Percentiles rank a stretch among this genome's conserved stretches.
These are phyloP conservation scores for Cirrhinus mrigala DNA, from an alignment of 2,797 vertebrate genomes.

Conservation along the genomic window DNA sequence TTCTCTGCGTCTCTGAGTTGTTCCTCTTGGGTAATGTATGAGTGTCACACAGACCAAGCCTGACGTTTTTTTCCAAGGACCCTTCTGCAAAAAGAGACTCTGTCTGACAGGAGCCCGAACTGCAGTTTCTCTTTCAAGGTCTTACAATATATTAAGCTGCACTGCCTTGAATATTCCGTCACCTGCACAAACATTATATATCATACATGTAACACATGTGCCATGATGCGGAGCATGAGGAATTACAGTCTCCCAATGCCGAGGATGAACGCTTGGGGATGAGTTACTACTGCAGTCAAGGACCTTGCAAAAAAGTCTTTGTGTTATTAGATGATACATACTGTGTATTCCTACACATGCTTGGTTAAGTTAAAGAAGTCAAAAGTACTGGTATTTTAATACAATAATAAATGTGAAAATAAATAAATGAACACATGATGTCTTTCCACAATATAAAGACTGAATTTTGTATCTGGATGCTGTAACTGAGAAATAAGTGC, in stretches of 20 bases:
- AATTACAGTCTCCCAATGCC: not conserved
- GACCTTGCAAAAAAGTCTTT: not conserved
- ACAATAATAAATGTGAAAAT: not conserved
- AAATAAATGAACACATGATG: not conserved
- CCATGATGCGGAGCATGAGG: not conserved
- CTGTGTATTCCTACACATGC: not conserved
- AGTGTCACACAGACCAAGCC: not conserved
- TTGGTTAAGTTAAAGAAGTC: not conserved
- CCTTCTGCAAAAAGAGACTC: conserved; percentile 23
- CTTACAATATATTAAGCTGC: conserved; percentile 7
- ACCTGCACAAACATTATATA: conserved; percentile 41
- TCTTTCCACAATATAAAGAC: no score
- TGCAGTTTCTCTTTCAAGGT: not conserved
- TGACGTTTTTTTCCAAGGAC: conserved; percentile 21
- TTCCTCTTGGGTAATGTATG: conserved; percentile 17
- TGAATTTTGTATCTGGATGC: not conserved
- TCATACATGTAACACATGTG: conserved; percentile 37
- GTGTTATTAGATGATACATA: not conserved
- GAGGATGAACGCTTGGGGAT: not conserved
- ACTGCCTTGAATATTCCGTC: conserved; percentile 17
- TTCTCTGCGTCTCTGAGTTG: conserved; percentile 31
- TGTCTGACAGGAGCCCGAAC: not conserved
- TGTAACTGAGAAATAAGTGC: not conserved
- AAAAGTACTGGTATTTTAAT: not conserved
- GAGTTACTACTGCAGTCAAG: not conserved